A percentile compares a stretch with the other conserved stretches of the same genome.
phyloP scores from a whole-genome alignment of 2,797 vertebrate genomes.

The Acropternis orthonyx region DNA sequence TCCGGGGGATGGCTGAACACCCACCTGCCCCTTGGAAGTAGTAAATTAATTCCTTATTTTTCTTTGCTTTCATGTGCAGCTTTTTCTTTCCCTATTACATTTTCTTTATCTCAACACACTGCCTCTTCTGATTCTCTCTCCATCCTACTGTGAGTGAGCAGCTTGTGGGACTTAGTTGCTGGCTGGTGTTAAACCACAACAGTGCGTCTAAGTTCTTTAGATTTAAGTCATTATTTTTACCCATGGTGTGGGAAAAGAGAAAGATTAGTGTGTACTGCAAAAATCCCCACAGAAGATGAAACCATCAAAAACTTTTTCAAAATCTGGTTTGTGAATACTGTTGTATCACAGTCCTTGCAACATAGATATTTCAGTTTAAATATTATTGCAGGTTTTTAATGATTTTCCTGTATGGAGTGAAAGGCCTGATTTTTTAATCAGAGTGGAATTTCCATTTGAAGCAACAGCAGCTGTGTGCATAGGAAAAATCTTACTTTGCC shows the following conservation, averaged over 20 bases:
- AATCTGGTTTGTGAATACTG: not conserved
- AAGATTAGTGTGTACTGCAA: not conserved
- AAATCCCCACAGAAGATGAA: not conserved
- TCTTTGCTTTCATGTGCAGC: accelerated
- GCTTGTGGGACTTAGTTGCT: not conserved
- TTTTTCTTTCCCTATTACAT: not conserved
- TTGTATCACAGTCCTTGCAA: not conserved
- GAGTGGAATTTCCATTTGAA: not conserved
- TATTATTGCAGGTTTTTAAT: not conserved
- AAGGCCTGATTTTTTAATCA: not conserved
- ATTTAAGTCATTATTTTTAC: not conserved
- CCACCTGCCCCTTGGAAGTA: not conserved
- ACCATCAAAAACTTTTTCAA: not conserved
- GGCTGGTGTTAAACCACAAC: not conserved
- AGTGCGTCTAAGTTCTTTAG: not conserved
- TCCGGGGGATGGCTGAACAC: not conserved
- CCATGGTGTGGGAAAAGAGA: not conserved
- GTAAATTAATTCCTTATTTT: not conserved
- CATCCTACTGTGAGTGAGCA: not conserved
- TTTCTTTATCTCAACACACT: not conserved
- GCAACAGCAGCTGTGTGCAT: not conserved
- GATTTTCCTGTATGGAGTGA: not conserved
- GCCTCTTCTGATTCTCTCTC: not conserved
- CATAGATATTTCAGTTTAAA: not conserved
- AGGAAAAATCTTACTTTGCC: not conserved